Conservation (phyloP, 2,113 vertebrate species). For the Baryphthengus martii region DNA sequence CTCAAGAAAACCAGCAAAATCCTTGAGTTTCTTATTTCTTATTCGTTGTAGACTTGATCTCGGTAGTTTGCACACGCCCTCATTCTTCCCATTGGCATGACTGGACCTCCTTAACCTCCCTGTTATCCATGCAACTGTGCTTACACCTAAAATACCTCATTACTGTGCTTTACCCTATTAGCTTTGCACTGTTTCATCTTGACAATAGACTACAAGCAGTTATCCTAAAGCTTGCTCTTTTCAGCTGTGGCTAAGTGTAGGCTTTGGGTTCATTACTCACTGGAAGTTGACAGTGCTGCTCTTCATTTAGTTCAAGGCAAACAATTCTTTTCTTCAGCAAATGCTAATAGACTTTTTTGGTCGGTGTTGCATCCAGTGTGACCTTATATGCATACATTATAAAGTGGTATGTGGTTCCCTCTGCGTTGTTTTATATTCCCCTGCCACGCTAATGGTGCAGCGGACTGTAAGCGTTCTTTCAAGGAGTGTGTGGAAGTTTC, state of each 20-base stretch:
- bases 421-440: background rate
- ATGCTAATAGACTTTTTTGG: background rate
- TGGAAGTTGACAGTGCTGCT: background rate
- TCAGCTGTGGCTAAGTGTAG: background rate
- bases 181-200: slow-evolving; percentile 8
- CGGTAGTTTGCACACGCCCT: background rate
- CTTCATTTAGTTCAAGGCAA: background rate
- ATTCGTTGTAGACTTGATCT: background rate
- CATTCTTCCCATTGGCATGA: background rate
- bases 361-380: background rate
- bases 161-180: slow-evolving; percentile 4
- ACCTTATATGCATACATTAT: background rate
- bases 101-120: background rate
- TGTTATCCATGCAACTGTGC: background rate
- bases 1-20: background rate
- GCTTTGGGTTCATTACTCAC: background rate
- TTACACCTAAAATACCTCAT: background rate
- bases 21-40: background rate
- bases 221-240: slow-evolving; percentile 1
- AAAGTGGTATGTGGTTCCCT: background rate
- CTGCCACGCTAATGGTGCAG: background rate
- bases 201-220: background rate
- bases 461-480: background rate
- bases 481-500: background rate
- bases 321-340: background rate